These are phyloP conservation scores for Vipera ursinii DNA, from an alignment of 2,797 vertebrate genomes.

Conservation along the genomic window DNA sequence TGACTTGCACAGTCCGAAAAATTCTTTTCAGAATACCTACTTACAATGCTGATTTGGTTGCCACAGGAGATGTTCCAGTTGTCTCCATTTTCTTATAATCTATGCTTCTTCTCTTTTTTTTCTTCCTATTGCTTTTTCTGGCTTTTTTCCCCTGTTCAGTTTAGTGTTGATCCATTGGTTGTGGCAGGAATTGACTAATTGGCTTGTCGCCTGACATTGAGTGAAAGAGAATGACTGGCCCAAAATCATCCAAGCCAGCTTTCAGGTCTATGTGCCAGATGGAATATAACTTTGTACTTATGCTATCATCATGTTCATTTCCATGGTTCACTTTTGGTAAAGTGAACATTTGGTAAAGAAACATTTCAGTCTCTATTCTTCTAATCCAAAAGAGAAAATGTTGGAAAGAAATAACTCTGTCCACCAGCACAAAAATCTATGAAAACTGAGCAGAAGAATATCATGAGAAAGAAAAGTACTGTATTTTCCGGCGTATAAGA, in stretches of 20 bases:
- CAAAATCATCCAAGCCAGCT: background rate
- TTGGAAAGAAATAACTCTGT: background rate
- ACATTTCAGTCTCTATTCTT: background rate
- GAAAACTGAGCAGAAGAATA: background rate
- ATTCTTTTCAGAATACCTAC: background rate
- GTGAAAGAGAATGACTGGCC: background rate
- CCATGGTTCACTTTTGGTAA: background rate
- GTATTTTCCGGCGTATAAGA: no score
- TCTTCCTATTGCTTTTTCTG: background rate
- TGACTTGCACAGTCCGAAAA: background rate
- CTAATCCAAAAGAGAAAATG: background rate
- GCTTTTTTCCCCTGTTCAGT: background rate
- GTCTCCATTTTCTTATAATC: background rate
- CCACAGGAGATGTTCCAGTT: background rate
- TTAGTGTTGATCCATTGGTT: background rate
- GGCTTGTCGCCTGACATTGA: background rate
- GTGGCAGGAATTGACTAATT: background rate
- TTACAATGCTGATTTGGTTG: background rate
- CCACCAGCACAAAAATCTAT: background rate
- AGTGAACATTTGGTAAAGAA: background rate
- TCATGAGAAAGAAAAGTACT: background rate
- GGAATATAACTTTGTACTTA: background rate
- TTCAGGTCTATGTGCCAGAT: background rate
- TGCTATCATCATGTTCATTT: background rate
- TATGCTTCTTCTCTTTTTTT: background rate